Base-by-base conservation (phyloP, 2,113 vertebrate genomes). In the Puntigrus tetrazona region DNA sequence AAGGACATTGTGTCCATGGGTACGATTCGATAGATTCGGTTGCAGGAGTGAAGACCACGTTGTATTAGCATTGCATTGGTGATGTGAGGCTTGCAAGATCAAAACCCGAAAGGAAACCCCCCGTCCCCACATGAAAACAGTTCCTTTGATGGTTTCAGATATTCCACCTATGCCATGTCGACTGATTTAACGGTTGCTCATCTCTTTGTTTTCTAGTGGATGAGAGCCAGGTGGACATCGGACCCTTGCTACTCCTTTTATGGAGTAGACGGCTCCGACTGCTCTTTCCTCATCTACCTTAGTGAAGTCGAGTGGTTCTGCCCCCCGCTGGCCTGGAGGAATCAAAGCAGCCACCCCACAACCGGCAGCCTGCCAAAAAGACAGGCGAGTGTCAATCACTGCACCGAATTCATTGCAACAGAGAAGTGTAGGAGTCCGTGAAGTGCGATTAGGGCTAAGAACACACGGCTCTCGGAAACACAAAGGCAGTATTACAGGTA, bases 241-340 rank as follows among this genome's bases (percentile, higher is more conserved):
- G 98, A 99, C 93, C 98, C 98, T 16, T 99, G 98, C 92, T 99
- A 99, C 0, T 95, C 97, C 5, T 99, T 97, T 86, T 99, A 99
- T 0, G 97, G 98, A 0, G 98, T 99, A 85, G 97, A 99, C 0
- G 98, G 98, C 86, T 98, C 97, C 0, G 98, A 99, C 86, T 99
- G 98, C 89, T 99, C 98, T 0, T 99, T 99, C 90, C 96, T 99
- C 82, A 86, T 96, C 91, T 99, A 99, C 94, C 96, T 99, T 90
- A 99, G 98, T 0, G 97, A 99, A 90, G 97, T 98, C 0, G 98
- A 99, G 91, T 99, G 97, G 97, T 99, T 99, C 93, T 99, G 98
- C 78, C 98, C 97, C n/a, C 95, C 94, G 0, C 90, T 97, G 91
- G 91, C 94, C 52, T 97, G 97, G 97, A 94, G 96, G 55, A 99